Base-by-base conservation (phyloP, 2,113 vertebrate genomes). In the Otis tarda region DNA sequence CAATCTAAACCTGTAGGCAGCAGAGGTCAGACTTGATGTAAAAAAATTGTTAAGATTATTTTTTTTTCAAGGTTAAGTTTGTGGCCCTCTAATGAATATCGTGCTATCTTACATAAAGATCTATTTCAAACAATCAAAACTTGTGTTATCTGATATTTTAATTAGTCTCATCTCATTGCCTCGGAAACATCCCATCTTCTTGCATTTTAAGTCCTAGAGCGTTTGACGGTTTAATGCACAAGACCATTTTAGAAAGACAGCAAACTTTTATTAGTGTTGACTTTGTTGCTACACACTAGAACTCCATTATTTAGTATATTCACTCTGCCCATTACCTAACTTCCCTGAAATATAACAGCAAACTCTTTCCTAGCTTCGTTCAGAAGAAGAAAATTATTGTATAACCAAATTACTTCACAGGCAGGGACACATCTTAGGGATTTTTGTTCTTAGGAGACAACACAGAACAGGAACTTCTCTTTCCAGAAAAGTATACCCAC, bases 91-190 rank as follows among this genome's bases (percentile, higher is more conserved):
- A 83, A 95, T 81, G 56, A 81, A 88, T 43, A 85, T 71, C 56
- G 83, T 67, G 14, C 60, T 63, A 24, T 85, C 80, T 93, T 88
- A 68, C 23, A 60, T 57, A 78, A 90, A 85, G 33, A 30, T 82
- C 59, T 71, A 21, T 64, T 93, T 96, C 55, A 90, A 94, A 92
- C 78, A 95, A 80, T n/a, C 59, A 84, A 91, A 86, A 89, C 47
- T 87, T 92, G 75, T 83, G 68, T 59, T 92, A 94, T 59, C 73
- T 93, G 96, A 95, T 89, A 95, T 93, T 94, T 93, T 92, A 95
- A 96, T 95, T 93, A 93, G 68, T 69, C 23, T 49, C 23, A 67
- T 93, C 86, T 90, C 75, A 93, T 84, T 95, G 88, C 69, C 82
- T 95, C 88, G 89, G 88, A 95, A 92, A 90, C 52, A 43, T 83